These are phyloP conservation scores for Bufo gargarizans DNA, from an alignment of 2,113 vertebrate species.

Conservation along the genomic window DNA sequence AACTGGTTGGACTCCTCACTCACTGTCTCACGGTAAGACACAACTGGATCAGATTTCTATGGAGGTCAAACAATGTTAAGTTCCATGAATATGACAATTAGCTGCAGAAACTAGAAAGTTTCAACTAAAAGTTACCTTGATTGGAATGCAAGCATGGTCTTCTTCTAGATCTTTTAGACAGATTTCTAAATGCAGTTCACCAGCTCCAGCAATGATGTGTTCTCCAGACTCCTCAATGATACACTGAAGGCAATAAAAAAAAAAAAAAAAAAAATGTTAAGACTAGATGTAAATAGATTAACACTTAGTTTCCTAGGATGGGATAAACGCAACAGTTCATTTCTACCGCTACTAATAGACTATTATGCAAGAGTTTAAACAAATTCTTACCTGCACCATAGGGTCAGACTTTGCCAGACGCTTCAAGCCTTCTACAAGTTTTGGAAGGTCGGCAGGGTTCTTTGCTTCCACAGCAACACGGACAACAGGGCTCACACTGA, in stretches of 20 bases:
- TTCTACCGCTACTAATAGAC: too few species aligned
- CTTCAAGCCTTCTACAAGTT: slow-evolving; percentile 73
- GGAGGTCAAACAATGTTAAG: neutral
- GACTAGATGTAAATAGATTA: too few species aligned
- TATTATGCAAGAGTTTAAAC: neutral
- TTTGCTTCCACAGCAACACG: slow-evolving; percentile 71
- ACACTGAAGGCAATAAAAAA: slow-evolving; percentile 32
- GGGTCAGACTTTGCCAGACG: slow-evolving; percentile 72
- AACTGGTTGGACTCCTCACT: slow-evolving; percentile 77
- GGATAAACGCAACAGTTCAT: too few species aligned
- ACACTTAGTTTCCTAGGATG: too few species aligned
- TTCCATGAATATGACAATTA: neutral
- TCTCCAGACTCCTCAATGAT: slow-evolving; percentile 67
- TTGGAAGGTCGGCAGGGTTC: slow-evolving; percentile 71
- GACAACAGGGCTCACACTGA: slow-evolving; percentile 71
- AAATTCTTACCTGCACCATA: slow-evolving; percentile 68
- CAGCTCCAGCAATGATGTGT: slow-evolving; percentile 69
- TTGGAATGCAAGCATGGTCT: slow-evolving; percentile 69
- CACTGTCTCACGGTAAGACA: slow-evolving; percentile 95
- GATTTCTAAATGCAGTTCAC: slow-evolving; percentile 71
- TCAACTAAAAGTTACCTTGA: slow-evolving; percentile 62
- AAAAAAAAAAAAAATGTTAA: too few species aligned
- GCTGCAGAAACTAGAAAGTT: too few species aligned
- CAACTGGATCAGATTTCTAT: slow-evolving; percentile 95
- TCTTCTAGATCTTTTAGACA: slow-evolving; percentile 72